Percentiles rank a stretch among this genome's conserved stretches.
These are phyloP conservation scores for Talpa occidentalis DNA, from an alignment of 2,113 vertebrate species.

Conservation along the genomic window DNA sequence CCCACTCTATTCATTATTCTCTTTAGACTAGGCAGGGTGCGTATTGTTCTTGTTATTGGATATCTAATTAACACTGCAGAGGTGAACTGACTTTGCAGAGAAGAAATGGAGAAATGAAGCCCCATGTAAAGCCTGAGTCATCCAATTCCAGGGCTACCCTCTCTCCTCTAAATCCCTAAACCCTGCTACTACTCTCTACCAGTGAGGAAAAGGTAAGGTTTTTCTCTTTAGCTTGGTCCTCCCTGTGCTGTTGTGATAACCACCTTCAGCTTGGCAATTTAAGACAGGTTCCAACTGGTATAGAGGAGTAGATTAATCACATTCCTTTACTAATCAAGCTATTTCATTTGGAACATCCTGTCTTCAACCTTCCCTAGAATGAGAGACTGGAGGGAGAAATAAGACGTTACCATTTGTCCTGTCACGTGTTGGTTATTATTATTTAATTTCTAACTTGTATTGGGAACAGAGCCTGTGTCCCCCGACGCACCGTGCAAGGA, in stretches of 20 bases:
- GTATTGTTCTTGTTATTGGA: background rate
- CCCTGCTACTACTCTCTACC: background rate
- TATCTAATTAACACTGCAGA: background rate
- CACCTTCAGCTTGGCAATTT: background rate
- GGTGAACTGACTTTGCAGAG: background rate
- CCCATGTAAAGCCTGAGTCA: background rate
- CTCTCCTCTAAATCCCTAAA: background rate
- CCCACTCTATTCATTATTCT: background rate
- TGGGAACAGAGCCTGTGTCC: background rate
- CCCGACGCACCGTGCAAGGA: fast-evolving
- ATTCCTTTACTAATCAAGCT: background rate
- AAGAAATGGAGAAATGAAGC: background rate
- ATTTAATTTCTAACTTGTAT: background rate
- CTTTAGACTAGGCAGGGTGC: background rate
- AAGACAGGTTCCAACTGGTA: background rate
- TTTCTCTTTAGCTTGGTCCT: background rate
- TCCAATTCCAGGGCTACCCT: background rate
- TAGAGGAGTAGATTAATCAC: conserved; percentile 37
- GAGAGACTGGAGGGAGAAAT: background rate
- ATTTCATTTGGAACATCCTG: background rate
- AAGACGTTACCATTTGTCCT: background rate
- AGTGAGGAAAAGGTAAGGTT: background rate
- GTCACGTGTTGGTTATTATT: background rate
- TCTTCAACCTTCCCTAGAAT: background rate
- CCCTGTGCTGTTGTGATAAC: conserved; percentile 8